phyloP scores from a whole-genome alignment of 2,888 invertebrate genomes.

The Cosmia trapezina region DNA sequence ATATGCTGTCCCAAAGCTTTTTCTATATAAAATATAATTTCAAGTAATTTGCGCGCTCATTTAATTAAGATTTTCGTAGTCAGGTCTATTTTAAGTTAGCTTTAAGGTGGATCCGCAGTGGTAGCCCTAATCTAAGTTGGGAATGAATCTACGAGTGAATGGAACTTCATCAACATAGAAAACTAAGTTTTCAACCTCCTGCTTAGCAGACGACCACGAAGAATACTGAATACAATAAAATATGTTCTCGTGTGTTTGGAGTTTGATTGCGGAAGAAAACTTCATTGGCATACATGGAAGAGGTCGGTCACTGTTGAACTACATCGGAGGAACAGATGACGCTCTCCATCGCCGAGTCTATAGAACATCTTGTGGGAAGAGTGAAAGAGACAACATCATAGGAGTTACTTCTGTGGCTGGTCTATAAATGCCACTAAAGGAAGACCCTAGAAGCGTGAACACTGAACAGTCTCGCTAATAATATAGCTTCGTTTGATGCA shows the following conservation, averaged over 20 bases:
- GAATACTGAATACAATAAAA: too few species aligned
- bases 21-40: slow-evolving; percentile 14
- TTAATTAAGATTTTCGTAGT: slow-evolving; percentile 27
- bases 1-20: slow-evolving; percentile 27
- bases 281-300: neutral
- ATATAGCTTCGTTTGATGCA: neutral
- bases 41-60: slow-evolving; percentile 11
- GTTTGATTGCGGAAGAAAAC: slow-evolving; percentile 8
- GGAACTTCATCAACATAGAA: neutral
- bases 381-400: slow-evolving; percentile 16
- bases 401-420: neutral
- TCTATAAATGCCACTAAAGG: neutral
- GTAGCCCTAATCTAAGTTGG: slow-evolving; percentile 9
- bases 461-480: too few species aligned
- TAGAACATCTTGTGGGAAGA: neutral
- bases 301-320: neutral
- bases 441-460: too few species aligned
- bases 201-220: slow-evolving; percentile 5
- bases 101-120: neutral
- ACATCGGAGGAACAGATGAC: neutral
- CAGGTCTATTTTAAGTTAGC: slow-evolving; percentile 31
- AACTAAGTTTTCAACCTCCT: neutral
- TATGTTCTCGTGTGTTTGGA: neutral
- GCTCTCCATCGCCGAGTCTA: neutral
- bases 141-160: slow-evolving; percentile 1